Evolutionary conservation across 2,113 vertebrate species (phyloP), one percentile per base, ranked within the genome.

Genomic region (Odontophorus gujanensis): DNA sequence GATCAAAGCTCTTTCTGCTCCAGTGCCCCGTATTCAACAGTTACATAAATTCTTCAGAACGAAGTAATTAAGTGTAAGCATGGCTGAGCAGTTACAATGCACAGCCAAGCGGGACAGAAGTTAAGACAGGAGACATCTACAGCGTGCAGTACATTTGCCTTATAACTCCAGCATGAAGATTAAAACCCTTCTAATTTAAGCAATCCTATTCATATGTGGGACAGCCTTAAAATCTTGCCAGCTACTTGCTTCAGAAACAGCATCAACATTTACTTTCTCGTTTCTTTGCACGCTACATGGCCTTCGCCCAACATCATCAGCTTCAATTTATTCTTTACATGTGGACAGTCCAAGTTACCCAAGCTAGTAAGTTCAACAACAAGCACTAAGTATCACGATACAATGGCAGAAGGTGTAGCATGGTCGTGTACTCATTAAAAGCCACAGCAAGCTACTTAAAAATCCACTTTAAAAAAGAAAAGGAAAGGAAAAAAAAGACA

Each of bases 131-230:
- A 69, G 62, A n/a, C 47, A 66, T 21, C 45, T 53, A 18, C 45
- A 13, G 7, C 1, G 0, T 12, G 5, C 18, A 24, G 26, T 32
- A 15, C 45, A 7, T 45, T 20, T 71, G 36, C 3, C 57, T 74
- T 22, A 0, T 2, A 74, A 50, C 3, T 2, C 5, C 51, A 72
- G 28, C 74, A 7, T 0, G 2, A 74, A 48, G 40, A 59, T 25
- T 13, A 63, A 88, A 87, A 65, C 26, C 25, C 20, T 48, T 3
- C 2, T 4, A 1, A 45, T 48, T 83, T 4, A 45, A 88, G 55
- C 20, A 17, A 4, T 4, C 3, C 1, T 2, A 65, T 36, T 3
- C 47, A 84, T 8, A 6, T 0, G 1, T 1, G 16, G n/a, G 30
- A 25, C 34, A 21, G 66, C 2, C 7, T 13, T 26, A 12, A 48